Conservation (phyloP, 2,797 vertebrate genomes). For the Remorina albescens region DNA sequence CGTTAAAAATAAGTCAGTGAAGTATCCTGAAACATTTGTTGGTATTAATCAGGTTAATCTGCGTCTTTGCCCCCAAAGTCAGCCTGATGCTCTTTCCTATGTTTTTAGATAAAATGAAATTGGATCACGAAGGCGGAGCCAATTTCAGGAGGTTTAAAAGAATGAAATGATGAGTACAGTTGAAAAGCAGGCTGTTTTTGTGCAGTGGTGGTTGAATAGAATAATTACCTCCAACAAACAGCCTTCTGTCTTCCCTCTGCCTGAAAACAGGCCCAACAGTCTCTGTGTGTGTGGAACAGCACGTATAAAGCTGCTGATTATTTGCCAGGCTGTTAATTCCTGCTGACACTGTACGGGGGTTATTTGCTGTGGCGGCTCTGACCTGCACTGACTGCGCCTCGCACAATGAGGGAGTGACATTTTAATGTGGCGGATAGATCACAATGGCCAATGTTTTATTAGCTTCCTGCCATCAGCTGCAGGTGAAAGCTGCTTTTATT, state of each 20-base stretch:
- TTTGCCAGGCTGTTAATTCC: constrained; percentile 45
- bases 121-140: neutral
- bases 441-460: constrained; percentile 79
- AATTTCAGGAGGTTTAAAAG: neutral
- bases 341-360: constrained; percentile 21
- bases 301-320: constrained; percentile 55
- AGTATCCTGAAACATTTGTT: too few relatives aligned
- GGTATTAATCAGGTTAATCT: too few relatives aligned
- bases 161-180: neutral
- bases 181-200: neutral
- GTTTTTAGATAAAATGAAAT: too few relatives aligned
- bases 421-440: constrained; percentile 75
- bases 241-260: too few relatives aligned
- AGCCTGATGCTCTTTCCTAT: too few relatives aligned
- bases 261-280: too few relatives aligned
- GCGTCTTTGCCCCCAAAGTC: too few relatives aligned
- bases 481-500: constrained; percentile 76
- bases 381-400: constrained; percentile 51
- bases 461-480: constrained; percentile 64
- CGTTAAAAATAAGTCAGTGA: too few relatives aligned
- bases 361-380: constrained; percentile 46
- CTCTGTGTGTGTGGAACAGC: constrained; percentile 24
- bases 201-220: neutral
- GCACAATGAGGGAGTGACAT: constrained; percentile 69
- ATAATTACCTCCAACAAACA: constrained; percentile 30